Evolutionary conservation across 2,113 vertebrate species (phyloP).

Genomic region (Rhabdomys dilectus): DNA sequence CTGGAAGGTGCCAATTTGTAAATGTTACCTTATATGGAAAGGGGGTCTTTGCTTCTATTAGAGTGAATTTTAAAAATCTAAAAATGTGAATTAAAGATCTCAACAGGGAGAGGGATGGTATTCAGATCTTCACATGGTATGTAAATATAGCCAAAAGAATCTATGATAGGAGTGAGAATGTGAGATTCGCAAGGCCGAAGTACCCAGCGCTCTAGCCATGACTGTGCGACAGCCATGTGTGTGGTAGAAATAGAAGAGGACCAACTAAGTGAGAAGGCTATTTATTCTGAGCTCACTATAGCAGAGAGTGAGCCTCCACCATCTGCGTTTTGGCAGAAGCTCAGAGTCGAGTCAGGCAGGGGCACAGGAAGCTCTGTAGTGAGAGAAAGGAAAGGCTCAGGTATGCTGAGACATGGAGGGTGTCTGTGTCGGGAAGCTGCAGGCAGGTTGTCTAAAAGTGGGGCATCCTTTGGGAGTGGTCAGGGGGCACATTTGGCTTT

Average conservation of each 20-base stretch:
- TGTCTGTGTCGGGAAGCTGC: background rate
- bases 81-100: background rate
- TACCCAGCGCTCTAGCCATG: background rate
- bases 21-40: background rate
- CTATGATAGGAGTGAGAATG: background rate
- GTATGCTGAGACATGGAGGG: background rate
- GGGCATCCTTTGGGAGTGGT: background rate
- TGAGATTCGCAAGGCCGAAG: background rate
- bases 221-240: background rate
- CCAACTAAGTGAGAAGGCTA: background rate
- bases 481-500: background rate
- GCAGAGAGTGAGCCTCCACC: background rate
- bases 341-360: background rate
- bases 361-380: background rate
- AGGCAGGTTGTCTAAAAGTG: background rate
- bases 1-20: background rate
- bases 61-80: too few species aligned
- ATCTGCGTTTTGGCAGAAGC: conserved; percentile 2
- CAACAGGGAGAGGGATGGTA: background rate
- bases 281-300: background rate
- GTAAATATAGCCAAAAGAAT: background rate
- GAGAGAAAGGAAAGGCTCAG: background rate
- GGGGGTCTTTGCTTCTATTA: background rate
- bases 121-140: background rate
- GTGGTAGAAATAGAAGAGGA: background rate